These are phyloP conservation scores for Eilema depressum DNA, from an alignment of 2,888 invertebrate genomes.

Conservation along the genomic window DNA sequence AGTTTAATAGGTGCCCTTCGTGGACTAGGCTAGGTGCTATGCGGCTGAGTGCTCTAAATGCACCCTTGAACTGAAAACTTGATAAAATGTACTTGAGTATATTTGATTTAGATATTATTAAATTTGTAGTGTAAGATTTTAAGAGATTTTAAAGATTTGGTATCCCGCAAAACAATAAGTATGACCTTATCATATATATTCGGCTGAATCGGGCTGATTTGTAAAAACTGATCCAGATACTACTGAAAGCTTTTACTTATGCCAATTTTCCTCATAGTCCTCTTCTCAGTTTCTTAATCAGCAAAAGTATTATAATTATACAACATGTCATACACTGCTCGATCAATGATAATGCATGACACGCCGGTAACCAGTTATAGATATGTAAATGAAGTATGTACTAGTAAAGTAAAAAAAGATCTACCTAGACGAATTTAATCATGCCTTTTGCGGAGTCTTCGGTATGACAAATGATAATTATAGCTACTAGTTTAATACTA, in stretches of 20 bases:
- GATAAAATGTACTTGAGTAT: no score
- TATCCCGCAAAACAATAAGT: no score
- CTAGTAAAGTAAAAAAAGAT: conserved; percentile 48
- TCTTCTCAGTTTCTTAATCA: conserved; percentile 59
- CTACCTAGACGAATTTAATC: conserved; percentile 24
- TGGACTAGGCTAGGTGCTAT: no score
- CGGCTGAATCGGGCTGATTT: no score
- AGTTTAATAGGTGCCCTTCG: no score
- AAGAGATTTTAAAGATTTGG: no score
- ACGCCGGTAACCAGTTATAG: conserved; percentile 62
- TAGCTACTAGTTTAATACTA: conserved; percentile 12
- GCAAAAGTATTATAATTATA: conserved; percentile 74
- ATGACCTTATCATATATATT: no score
- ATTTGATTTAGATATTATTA: no score
- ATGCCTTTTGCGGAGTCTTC: conserved; percentile 25
- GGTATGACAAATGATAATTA: conserved; percentile 55
- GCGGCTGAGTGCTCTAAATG: no score
- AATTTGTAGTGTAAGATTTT: no score
- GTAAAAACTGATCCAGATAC: neutral
- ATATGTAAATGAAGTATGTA: conserved; percentile 52
- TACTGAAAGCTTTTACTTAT: neutral
- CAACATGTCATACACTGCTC: conserved; percentile 75
- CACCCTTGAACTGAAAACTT: no score
- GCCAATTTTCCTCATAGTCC: conserved; percentile 42
- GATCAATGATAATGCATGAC: conserved; percentile 75